Conservation (phyloP, 2,888 invertebrate species). For the Agrotis ipsilon region DNA sequence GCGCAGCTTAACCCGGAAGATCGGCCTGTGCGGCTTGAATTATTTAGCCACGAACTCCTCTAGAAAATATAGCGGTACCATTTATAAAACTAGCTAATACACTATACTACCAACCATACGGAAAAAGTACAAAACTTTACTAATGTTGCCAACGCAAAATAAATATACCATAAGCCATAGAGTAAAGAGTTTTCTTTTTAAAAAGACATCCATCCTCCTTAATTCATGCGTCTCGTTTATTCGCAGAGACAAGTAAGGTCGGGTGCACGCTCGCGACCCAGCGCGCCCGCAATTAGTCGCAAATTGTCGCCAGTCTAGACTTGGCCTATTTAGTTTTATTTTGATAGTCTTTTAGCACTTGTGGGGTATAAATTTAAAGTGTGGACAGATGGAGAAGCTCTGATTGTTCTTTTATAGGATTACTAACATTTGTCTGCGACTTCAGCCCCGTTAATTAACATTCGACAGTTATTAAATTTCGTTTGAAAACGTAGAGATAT, state of each 20-base stretch:
- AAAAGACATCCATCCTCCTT: slow-evolving; percentile 50
- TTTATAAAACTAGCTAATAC: neutral
- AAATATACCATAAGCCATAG: slow-evolving; percentile 16
- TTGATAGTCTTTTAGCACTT: slow-evolving; percentile 31
- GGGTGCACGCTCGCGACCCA: slow-evolving; percentile 38
- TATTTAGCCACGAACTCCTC: too few relatives aligned
- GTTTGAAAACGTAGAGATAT: too few relatives aligned
- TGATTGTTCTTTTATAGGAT: too few relatives aligned
- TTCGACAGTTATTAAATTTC: too few relatives aligned
- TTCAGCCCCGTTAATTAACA: too few relatives aligned
- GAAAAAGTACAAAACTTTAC: neutral
- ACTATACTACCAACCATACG: neutral
- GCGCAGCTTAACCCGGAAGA: too few relatives aligned
- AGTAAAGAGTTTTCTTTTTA: slow-evolving; percentile 41
- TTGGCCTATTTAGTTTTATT: slow-evolving; percentile 49
- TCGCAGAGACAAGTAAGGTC: slow-evolving; percentile 30
- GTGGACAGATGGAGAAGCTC: slow-evolving; percentile 18
- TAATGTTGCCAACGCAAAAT: too few relatives aligned
- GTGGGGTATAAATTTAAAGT: neutral
- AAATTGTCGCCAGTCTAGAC: slow-evolving; percentile 66
- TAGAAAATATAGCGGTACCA: neutral
- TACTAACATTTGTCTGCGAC: too few relatives aligned
- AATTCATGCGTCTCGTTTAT: slow-evolving; percentile 48
- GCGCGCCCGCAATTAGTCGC: slow-evolving; percentile 56
- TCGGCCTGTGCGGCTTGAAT: too few relatives aligned